phyloP scores from a whole-genome alignment of 2,113 vertebrate genomes.

The Epinephelus fuscoguttatus region DNA sequence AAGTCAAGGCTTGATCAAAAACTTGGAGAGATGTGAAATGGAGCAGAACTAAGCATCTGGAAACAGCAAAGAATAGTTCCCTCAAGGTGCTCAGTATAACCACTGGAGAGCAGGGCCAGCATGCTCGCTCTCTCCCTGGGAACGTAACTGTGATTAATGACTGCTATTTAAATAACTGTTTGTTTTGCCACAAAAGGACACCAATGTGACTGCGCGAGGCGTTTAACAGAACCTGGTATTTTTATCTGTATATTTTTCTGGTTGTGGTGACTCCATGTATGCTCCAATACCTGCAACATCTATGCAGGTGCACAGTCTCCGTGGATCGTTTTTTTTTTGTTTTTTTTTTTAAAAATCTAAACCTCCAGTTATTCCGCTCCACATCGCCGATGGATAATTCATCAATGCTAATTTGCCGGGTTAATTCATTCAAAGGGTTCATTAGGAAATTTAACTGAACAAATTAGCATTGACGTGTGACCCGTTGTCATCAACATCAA shows the following conservation, averaged over 20 bases:
- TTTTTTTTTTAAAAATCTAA: neutral
- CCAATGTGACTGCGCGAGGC: conserved; percentile 30
- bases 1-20: conserved; percentile 77
- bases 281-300: neutral
- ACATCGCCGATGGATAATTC: conserved; percentile 51
- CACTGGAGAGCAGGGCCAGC: conserved; percentile 72
- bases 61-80: conserved; percentile 75
- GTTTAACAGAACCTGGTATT: conserved; percentile 17
- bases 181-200: conserved; percentile 69
- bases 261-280: conserved; percentile 1
- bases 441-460: conserved; percentile 59
- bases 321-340: neutral
- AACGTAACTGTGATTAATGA: conserved; percentile 81
- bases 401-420: conserved; percentile 55
- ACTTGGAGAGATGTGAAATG: conserved; percentile 74
- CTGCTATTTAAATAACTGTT: conserved; percentile 74
- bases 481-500: conserved; percentile 57
- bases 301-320: conserved; percentile 7
- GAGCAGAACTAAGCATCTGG: conserved; percentile 82
- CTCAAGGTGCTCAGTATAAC: conserved; percentile 64
- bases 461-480: conserved; percentile 58
- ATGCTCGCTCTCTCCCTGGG: conserved; percentile 66
- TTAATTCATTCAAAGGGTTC: conserved; percentile 63
- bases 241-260: conserved; percentile 33
- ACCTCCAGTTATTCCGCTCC: conserved; percentile 12